Evolutionary conservation across 2,888 invertebrate genomes (phyloP).

Genomic region (Microplitis manilae): DNA sequence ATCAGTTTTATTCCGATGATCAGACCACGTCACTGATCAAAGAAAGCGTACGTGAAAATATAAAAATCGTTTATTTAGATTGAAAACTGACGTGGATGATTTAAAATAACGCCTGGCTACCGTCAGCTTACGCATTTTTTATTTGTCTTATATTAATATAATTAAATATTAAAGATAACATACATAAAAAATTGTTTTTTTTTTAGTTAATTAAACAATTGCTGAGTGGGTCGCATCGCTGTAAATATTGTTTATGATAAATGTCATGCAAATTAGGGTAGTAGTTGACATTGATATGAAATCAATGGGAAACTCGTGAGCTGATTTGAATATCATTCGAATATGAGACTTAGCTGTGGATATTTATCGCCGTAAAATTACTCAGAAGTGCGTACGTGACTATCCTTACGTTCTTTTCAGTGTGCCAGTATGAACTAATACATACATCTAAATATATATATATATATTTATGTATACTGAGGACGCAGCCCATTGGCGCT

Average conservation of each 20-base stretch:
- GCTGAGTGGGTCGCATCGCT: neutral
- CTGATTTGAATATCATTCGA: neutral
- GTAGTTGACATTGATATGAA: neutral
- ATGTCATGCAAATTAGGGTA: neutral
- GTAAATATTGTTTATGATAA: neutral
- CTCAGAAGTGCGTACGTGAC: slow-evolving; percentile 21
- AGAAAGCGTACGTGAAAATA: neutral
- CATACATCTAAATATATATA: neutral
- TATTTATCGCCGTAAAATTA: neutral
- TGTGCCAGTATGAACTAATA: neutral
- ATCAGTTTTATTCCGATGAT: neutral
- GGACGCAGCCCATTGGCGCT: neutral
- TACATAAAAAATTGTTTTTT: neutral
- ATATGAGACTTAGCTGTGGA: neutral
- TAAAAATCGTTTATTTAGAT: neutral
- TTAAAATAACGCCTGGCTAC: neutral
- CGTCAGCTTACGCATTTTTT: neutral
- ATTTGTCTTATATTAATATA: neutral
- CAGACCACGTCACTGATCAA: neutral
- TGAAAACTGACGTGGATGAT: neutral
- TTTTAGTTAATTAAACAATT: neutral
- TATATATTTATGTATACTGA: neutral
- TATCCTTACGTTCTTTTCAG: neutral
- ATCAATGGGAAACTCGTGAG: neutral
- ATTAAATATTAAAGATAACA: neutral